Base-by-base conservation (phyloP, 2,113 vertebrate species). In the Loxodonta africana region DNA sequence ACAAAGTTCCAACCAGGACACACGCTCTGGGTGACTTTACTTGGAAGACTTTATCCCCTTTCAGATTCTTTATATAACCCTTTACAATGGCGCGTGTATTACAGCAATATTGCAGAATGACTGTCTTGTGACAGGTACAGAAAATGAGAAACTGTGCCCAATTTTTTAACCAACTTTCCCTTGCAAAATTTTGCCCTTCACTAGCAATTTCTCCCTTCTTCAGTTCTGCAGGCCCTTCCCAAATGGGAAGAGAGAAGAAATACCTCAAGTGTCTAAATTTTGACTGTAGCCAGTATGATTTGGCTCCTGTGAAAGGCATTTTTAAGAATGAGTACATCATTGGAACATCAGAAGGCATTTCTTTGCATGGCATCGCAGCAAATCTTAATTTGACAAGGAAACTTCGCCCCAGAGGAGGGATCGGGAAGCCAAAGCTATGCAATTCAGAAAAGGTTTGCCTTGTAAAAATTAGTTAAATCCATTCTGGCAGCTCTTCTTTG, bases 401-500 rank as follows among this genome's bases (percentile, higher is more conserved):
- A 33, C 57, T 57, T 65, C 65, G 76, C 82, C 41, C 25, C 33
- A 48, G 48, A 78, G 46, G 65, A 89, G 60, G 83, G 73, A 67
- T n/a, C 23, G 18, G 60, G 48, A 82, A 93, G 62, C 82, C 85
- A 94, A 0, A 30, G 12, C 4, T 0, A 28, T 73, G 83, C 33
- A 82, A 93, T 82, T 84, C 63, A 17, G 89, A 60, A 81, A 81
- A 77, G 81, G 60, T 93, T 95, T 81, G 33, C 81, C 87, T 84
- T 84, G 25, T 46, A 83, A 90, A 94, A 96, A 69, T 86, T 86
- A 88, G 80, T 87, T 93, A 77, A 91, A 88, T 92, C 78, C 76
- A 44, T 96, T 25, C 60, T 94, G 71, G 94, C 69, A 97, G 94
- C 76, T 97, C 60, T 67, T 94, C 67, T 97, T 91, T 94, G 85